A percentile compares a stretch with the other conserved stretches of the same genome.
These are phyloP conservation scores for Cotesia typhae DNA, from an alignment of 1,140 invertebrate genomes.

Conservation along the genomic window DNA sequence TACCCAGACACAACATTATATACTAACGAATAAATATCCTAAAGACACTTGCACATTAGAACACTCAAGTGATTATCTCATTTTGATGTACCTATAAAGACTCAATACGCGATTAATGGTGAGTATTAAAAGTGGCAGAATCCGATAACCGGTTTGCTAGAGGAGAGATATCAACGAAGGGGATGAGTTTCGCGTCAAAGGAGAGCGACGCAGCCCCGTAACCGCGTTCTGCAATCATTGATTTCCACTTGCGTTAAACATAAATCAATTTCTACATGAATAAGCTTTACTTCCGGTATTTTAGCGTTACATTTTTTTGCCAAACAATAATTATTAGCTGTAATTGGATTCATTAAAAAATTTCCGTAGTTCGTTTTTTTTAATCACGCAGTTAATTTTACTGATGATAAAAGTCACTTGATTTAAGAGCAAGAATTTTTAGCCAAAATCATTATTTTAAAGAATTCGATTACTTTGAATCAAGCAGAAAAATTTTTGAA, in stretches of 20 bases:
- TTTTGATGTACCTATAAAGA: constrained; percentile 16
- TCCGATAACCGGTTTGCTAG: constrained; percentile 29
- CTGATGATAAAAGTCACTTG: too few relatives aligned
- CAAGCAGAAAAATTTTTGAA: too few relatives aligned
- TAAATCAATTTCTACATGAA: constrained; percentile 34
- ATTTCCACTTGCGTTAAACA: constrained; percentile 38
- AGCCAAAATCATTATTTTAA: too few relatives aligned
- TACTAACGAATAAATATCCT: too few relatives aligned
- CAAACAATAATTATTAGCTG: neutral
- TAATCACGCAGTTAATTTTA: neutral
- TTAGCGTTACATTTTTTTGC: neutral
- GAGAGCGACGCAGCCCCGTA: constrained; percentile 36
- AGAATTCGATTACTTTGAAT: too few relatives aligned
- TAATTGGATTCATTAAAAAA: neutral
- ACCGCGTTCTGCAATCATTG: constrained; percentile 44
- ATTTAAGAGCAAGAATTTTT: too few relatives aligned
- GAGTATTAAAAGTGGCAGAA: constrained; percentile 37
- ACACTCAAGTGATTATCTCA: constrained; percentile 14
- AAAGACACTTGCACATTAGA: neutral
- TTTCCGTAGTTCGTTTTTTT: neutral
- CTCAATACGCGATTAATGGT: constrained; percentile 15
- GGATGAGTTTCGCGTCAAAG: constrained; percentile 34
- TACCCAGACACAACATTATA: too few relatives aligned
- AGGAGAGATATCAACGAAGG: constrained; percentile 19
- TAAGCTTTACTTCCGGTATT: neutral